phyloP scores from a whole-genome alignment of 2,888 invertebrate genomes.

The Drosophila imparisetae region DNA sequence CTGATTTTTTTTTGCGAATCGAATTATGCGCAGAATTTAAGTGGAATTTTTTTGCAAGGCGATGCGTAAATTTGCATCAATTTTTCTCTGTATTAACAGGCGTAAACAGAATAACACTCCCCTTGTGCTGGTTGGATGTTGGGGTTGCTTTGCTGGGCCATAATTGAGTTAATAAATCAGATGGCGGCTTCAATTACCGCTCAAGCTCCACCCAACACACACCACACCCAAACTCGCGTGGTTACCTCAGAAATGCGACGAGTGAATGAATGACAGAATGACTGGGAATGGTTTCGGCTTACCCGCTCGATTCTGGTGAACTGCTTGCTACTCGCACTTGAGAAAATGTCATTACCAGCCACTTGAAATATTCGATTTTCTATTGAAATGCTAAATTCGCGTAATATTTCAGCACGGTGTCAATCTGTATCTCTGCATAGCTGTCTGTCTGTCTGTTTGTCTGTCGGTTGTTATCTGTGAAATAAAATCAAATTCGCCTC shows the following conservation, averaged over 20 bases:
- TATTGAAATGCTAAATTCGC: conserved; percentile 78
- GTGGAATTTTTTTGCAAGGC: conserved; percentile 45
- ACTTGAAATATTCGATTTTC: conserved; percentile 78
- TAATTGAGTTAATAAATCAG: conserved; percentile 80
- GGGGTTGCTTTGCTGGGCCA: conserved; percentile 36
- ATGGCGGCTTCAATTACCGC: conserved; percentile 71
- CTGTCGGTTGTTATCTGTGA: conserved; percentile 15
- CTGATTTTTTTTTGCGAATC: conserved; percentile 51
- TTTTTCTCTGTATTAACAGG: conserved; percentile 68
- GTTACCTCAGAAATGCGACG: conserved; percentile 65
- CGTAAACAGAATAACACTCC: conserved; percentile 1
- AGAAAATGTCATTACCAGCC: conserved; percentile 78
- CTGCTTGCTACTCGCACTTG: conserved; percentile 43
- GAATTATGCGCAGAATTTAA: conserved; percentile 71
- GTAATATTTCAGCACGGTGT: conserved; percentile 65
- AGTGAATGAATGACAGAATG: conserved; percentile 34
- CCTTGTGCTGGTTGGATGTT: conserved; percentile 1
- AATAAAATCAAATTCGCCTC: conserved; percentile 42
- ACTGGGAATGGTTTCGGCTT: conserved; percentile 20
- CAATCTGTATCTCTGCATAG: conserved; percentile 2
- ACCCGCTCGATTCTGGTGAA: conserved; percentile 34
- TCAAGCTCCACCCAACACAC: conserved; percentile 14
- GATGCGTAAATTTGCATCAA: conserved; percentile 70
- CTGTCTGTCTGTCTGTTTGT: conserved; percentile 12
- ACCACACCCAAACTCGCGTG: conserved; percentile 19